These are phyloP conservation scores for Apistogramma diplotaenia DNA, from an alignment of 2,113 vertebrate species.

Conservation along the genomic window DNA sequence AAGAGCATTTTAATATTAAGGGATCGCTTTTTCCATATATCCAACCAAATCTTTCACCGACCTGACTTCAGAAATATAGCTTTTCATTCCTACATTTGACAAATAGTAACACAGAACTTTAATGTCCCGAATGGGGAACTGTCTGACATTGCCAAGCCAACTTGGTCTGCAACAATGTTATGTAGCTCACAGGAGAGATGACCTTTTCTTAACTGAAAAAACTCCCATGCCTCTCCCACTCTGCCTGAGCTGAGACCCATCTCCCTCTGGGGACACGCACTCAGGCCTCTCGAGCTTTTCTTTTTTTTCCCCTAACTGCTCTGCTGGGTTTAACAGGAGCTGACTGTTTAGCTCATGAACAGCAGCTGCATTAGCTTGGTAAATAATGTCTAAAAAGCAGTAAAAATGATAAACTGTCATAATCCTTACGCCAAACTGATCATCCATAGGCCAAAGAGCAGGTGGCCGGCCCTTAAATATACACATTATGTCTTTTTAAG, in stretches of 20 bases:
- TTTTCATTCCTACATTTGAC: slow-evolving; percentile 13
- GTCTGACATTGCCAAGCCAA: slow-evolving; percentile 45
- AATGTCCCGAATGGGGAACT: slow-evolving; percentile 35
- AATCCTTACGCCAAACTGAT: background rate
- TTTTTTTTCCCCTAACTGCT: slow-evolving; percentile 45
- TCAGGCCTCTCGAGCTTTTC: slow-evolving; percentile 62
- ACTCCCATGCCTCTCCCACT: slow-evolving; percentile 59
- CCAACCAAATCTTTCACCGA: background rate
- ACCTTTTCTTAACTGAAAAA: slow-evolving; percentile 64
- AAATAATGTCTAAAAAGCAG: slow-evolving; percentile 17
- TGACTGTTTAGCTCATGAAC: slow-evolving; percentile 13
- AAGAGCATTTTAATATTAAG: too few species aligned
- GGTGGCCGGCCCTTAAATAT: background rate
- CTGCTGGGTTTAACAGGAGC: slow-evolving; percentile 33
- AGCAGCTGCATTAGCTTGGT: slow-evolving; percentile 46
- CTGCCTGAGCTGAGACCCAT: slow-evolving; percentile 54
- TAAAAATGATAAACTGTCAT: background rate
- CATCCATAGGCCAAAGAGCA: background rate
- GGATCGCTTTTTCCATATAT: background rate
- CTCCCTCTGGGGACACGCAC: slow-evolving; percentile 56
- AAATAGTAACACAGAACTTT: slow-evolving; percentile 10
- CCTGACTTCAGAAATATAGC: background rate
- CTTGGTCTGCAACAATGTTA: slow-evolving; percentile 42
- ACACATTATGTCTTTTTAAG: slow-evolving; percentile 1
- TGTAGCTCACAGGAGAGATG: slow-evolving; percentile 51